A percentile compares a stretch with the other conserved stretches of the same genome.
Evolutionary conservation across 2,888 invertebrate species (phyloP).

Genomic region (Busseola fusca): DNA sequence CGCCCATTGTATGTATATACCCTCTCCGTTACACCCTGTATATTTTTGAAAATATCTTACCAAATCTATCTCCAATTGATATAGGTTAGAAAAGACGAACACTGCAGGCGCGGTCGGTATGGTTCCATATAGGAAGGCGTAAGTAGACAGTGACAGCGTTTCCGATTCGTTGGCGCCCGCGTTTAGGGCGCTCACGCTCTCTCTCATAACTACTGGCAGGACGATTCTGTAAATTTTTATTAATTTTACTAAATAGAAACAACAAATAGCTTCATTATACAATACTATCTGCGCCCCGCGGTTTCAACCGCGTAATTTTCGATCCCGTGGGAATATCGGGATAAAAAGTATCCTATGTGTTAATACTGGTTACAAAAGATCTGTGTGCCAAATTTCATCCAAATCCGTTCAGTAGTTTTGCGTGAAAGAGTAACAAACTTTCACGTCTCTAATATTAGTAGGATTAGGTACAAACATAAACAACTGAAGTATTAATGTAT

Average conservation of each 20-base stretch:
- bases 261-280: neutral
- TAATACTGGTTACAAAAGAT: no score
- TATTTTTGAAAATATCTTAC: conserved; percentile 84
- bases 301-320: no score
- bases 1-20: no score
- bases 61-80: conserved; percentile 95
- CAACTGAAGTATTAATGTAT: neutral
- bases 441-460: no score
- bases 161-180: conserved; percentile 92
- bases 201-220: conserved; percentile 95
- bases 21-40: no score
- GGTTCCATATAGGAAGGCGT: conserved; percentile 98
- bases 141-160: conserved; percentile 95
- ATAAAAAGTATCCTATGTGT: no score
- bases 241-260: neutral
- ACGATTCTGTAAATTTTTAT: conserved; percentile 89
- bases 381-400: no score
- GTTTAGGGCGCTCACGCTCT: conserved; percentile 93
- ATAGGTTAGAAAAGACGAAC: conserved; percentile 97
- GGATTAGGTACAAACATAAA: no score
- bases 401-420: no score
- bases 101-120: conserved; percentile 99
- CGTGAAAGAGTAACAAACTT: no score
- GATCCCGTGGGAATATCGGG: no score
- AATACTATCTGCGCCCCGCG: no score